Evolutionary conservation across 2,113 vertebrate species (phyloP), one percentile per base, ranked within the genome.

Genomic region (Tragelaphus scriptus): DNA sequence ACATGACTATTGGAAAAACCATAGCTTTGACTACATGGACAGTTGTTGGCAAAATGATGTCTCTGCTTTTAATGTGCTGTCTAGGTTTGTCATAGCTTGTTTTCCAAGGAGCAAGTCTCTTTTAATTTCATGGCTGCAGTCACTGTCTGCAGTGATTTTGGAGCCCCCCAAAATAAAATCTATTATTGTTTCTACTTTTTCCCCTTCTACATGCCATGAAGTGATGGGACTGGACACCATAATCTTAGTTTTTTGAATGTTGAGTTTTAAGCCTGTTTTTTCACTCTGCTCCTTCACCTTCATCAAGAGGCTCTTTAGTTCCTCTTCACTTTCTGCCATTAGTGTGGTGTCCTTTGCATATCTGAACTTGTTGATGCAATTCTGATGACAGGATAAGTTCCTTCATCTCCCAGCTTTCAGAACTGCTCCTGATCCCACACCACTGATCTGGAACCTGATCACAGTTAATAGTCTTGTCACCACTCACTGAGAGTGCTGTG

Each of bases 381-480:
- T 19, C 40, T 9, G 63, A 59, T 15, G 85, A 36, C 15, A 36
- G 51, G 80, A 7, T 28, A 21, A 21, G 25, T 56, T 59, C 28
- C 56, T 26, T 8, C 47, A 32, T 1, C 32, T 44, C 32, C 36
- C 12, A n/a, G 26, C 88, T 75, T 40, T n/a, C 32, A 2, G 40
- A 40, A n/a, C 3, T 5, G 4, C 15, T 53, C 65, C 40, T 17
- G 25, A 2, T 3, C 10, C 21, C 9, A 15, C 1, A 21, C 47
- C 56, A 14, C 65, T 19, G 15, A 47, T 6, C 63, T 14, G 26
- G 68, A 79, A n/a, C 4, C 36, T 49, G 1, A 4, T 40, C 9
- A 26, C 0, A 3, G 32, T 68, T n/a, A 16, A 2, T 2, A 26
- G 17, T 10, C 3, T n/a, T 25, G 23, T 30, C 49, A 30, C 14